A percentile compares a stretch with the other conserved stretches of the same genome.
Conservation (phyloP, 92 coral and sea anemone species). For the Heteractis magnifica region DNA sequence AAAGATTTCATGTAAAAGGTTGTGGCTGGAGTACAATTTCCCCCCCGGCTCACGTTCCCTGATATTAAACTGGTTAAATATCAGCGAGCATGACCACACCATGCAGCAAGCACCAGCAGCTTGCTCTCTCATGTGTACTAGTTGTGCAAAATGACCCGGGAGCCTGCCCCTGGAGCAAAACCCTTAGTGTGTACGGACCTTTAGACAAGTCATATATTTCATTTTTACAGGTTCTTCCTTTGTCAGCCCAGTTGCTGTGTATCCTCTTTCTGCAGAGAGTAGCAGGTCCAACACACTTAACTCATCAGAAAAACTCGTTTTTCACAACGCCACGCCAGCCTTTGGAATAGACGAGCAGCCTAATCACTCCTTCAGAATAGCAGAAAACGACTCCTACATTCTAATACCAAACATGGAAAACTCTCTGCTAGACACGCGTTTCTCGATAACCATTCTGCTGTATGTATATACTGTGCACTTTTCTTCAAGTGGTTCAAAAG, state of each 20-base stretch:
- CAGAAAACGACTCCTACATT: conserved; percentile 36
- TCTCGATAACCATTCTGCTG: conserved; percentile 48
- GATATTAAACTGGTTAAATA: too few relatives aligned
- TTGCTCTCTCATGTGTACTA: too few relatives aligned
- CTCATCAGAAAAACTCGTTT: neutral
- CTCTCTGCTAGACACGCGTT: conserved; percentile 45
- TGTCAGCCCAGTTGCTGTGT: conserved; percentile 49
- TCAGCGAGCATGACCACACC: too few relatives aligned
- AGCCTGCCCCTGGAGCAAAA: too few relatives aligned
- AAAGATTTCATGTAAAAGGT: too few relatives aligned
- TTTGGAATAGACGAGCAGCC: conserved; percentile 30
- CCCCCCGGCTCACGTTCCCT: too few relatives aligned
- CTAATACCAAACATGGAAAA: conserved; percentile 46
- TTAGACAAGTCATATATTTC: neutral
- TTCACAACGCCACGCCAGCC: conserved; percentile 24
- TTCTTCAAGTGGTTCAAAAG: neutral
- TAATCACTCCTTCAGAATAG: neutral
- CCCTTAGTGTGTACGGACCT: too few relatives aligned
- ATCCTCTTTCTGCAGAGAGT: conserved; percentile 27
- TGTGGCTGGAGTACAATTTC: too few relatives aligned
- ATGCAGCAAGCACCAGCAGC: too few relatives aligned
- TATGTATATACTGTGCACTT: conserved; percentile 41
- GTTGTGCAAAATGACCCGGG: too few relatives aligned
- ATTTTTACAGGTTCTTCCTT: neutral
- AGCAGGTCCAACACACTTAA: conserved; percentile 26